Evolutionary conservation across 2,797 vertebrate genomes (phyloP).

Genomic region (Nannoperca obscura): DNA sequence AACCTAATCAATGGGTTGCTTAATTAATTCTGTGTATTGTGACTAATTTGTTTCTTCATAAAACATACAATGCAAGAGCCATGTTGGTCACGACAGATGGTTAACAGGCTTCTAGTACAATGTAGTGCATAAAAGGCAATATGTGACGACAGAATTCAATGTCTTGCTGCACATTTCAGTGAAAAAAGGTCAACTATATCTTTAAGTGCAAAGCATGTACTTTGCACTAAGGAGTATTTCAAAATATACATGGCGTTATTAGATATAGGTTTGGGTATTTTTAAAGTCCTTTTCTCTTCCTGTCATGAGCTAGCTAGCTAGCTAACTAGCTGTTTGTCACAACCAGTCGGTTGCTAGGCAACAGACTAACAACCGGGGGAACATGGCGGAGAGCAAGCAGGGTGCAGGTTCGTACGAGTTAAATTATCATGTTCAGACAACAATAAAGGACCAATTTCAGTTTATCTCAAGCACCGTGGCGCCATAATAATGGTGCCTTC

Average conservation of each 20-base stretch:
- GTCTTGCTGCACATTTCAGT: background rate
- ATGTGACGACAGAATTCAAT: background rate
- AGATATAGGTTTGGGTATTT: too few species aligned
- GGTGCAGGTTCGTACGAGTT: constrained; percentile 66
- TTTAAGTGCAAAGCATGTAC: background rate
- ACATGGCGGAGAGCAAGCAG: constrained; percentile 70
- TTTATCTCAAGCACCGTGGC: background rate
- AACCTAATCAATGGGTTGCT: background rate
- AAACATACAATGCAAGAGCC: background rate
- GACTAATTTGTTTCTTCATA: background rate
- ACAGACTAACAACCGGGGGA: constrained; percentile 45
- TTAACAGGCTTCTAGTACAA: background rate
- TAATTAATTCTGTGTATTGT: background rate
- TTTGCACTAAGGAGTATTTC: background rate
- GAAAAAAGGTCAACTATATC: background rate
- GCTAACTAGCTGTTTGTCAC: background rate
- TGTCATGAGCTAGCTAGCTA: background rate
- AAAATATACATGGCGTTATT: background rate
- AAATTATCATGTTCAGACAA: too few species aligned
- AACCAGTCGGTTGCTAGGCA: constrained; percentile 65
- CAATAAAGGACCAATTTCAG: background rate
- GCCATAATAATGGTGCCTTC: too few species aligned
- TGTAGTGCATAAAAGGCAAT: background rate
- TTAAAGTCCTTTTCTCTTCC: background rate
- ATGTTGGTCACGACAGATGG: too few species aligned